Conservation (phyloP, 2,888 invertebrate species). For the Brachynemurus nebulosus region DNA sequence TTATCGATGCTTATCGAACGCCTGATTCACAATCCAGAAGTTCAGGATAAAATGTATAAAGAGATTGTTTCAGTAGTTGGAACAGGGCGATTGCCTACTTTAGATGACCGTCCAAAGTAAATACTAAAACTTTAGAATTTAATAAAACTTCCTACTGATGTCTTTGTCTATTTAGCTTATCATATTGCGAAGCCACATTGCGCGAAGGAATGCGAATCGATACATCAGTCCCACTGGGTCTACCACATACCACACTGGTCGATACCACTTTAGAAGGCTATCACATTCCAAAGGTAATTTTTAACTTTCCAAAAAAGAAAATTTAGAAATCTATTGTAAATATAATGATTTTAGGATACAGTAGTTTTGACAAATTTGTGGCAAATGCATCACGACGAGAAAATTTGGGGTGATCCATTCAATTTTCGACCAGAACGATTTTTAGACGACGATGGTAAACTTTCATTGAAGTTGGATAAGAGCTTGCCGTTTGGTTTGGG, state of each 20-base stretch:
- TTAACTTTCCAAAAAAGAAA: conserved; percentile 22
- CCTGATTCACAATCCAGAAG: conserved; percentile 45
- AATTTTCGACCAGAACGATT: conserved; percentile 37
- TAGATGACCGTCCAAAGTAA: conserved; percentile 49
- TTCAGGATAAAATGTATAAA: conserved; percentile 51
- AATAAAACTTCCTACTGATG: too few relatives aligned
- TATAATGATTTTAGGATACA: conserved; percentile 44
- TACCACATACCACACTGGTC: conserved; percentile 40
- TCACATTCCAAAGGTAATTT: conserved; percentile 45
- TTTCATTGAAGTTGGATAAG: conserved; percentile 39
- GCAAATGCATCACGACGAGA: conserved; percentile 23
- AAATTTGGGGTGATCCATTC: conserved; percentile 29
- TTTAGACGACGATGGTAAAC: conserved; percentile 38
- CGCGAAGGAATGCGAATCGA: conserved; percentile 29
- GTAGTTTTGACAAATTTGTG: conserved; percentile 40
- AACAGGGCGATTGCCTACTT: conserved; percentile 42
- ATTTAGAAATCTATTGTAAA: too few relatives aligned
- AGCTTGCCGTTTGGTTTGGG: conserved; percentile 51
- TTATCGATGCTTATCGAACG: conserved; percentile 57
- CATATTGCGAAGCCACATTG: conserved; percentile 31
- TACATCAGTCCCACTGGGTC: conserved; percentile 28
- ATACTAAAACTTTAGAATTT: too few relatives aligned
- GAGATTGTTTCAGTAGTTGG: conserved; percentile 59
- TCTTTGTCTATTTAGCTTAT: conserved; percentile 24
- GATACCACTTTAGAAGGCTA: conserved; percentile 56